Conservation (phyloP, 2,113 vertebrate species). For the Myanophis thanlyinensis region DNA sequence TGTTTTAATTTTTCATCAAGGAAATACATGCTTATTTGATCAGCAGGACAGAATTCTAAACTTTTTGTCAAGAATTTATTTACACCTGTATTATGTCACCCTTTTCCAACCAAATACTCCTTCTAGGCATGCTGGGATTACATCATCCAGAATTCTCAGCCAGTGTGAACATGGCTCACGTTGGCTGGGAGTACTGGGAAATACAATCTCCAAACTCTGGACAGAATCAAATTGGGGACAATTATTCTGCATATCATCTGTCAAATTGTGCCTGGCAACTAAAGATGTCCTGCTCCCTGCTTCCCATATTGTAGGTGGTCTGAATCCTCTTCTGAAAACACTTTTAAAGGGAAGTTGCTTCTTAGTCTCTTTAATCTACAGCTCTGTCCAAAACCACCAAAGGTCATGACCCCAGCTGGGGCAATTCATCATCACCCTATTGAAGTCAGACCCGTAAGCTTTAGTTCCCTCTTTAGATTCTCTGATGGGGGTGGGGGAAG, state of each 20-base stretch:
- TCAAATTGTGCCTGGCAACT: background rate
- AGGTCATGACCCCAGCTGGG: conserved; percentile 26
- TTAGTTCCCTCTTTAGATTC: background rate
- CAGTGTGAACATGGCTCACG: background rate
- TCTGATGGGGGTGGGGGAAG: background rate
- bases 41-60: background rate
- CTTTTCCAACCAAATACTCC: background rate
- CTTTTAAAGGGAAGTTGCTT: conserved; percentile 18
- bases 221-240: background rate
- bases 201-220: background rate
- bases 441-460: conserved; percentile 9
- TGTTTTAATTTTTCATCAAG: background rate
- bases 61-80: background rate
- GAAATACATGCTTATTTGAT: background rate
- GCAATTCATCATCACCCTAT: conserved; percentile 16
- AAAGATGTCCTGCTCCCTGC: background rate
- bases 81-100: background rate
- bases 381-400: conserved; percentile 12
- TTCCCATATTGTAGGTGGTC: conserved; percentile 17
- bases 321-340: conserved; percentile 2
- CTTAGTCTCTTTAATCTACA: conserved; percentile 22
- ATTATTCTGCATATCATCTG: background rate
- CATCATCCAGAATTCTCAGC: background rate
- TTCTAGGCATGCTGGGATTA: background rate
- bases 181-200: background rate